A percentile compares a stretch with the other conserved stretches of the same genome.
Conservation (phyloP, 2,797 vertebrate species). For the Antennarius maculatus region DNA sequence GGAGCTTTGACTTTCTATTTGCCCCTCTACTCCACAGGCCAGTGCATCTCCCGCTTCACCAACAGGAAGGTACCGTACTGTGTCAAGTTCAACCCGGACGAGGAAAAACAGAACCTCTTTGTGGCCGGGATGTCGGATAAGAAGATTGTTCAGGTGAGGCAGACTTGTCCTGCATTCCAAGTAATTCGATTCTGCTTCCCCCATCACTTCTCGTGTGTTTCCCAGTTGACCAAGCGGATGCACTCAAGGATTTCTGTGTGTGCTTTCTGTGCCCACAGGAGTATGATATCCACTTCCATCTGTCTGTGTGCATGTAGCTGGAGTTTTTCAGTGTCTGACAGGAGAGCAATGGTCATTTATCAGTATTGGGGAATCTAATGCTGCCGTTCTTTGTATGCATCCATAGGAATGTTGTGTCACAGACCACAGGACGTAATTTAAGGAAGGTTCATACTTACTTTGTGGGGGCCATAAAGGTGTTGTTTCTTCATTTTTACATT, state of each 20-base stretch:
- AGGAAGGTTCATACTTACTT: too few relatives aligned
- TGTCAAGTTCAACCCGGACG: conserved; percentile 98
- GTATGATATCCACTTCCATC: conserved; percentile 38
- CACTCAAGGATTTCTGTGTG: conserved; percentile 23
- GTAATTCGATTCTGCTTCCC: not conserved
- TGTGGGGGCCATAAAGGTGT: too few relatives aligned
- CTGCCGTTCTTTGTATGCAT: too few relatives aligned
- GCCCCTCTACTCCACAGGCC: conserved; percentile 77
- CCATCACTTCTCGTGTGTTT: conserved; percentile 18
- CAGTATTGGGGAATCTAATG: too few relatives aligned
- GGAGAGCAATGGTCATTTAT: conserved; percentile 56
- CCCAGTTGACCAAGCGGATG: conserved; percentile 31
- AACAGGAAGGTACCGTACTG: conserved; percentile 98
- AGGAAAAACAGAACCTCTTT: conserved; percentile 97
- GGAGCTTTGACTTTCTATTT: conserved; percentile 43
- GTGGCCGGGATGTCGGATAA: conserved; percentile 99
- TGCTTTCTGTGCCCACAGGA: conserved; percentile 29
- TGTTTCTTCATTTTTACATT: too few relatives aligned
- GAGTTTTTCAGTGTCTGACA: conserved; percentile 44
- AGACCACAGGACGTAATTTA: too few relatives aligned
- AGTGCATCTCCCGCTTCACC: conserved; percentile 95
- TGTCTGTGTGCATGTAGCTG: conserved; percentile 19
- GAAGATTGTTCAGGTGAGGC: conserved; percentile 95
- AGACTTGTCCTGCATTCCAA: not conserved
- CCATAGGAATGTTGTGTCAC: not conserved